A percentile compares a stretch with the other conserved stretches of the same genome.
Evolutionary conservation across 2,888 invertebrate species (phyloP).

Genomic region (Melinaea menophilus): DNA sequence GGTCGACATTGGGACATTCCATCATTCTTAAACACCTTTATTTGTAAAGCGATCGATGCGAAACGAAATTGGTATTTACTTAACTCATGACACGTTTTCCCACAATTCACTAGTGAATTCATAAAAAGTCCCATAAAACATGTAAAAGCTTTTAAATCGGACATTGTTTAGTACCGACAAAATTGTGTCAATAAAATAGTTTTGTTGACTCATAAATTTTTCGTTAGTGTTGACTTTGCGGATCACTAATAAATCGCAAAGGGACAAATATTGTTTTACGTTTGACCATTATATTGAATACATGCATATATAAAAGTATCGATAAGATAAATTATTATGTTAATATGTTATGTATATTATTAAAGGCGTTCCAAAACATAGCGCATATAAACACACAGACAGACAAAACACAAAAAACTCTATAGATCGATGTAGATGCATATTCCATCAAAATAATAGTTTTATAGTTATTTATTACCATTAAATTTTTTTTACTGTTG

Average conservation of each 20-base stretch:
- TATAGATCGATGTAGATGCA: too few species aligned
- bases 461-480: too few species aligned
- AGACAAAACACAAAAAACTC: too few species aligned
- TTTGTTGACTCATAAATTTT: slow-evolving; percentile 39
- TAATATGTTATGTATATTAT: too few species aligned
- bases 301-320: neutral
- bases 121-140: slow-evolving; percentile 8
- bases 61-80: neutral
- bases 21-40: neutral
- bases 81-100: neutral
- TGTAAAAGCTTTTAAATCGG: slow-evolving; percentile 24
- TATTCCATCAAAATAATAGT: too few species aligned
- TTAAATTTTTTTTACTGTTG: too few species aligned
- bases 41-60: neutral
- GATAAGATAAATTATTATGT: neutral
- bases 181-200: slow-evolving; percentile 31
- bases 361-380: too few species aligned
- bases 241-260: slow-evolving; percentile 34
- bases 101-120: neutral
- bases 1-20: too few species aligned
- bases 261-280: slow-evolving; percentile 30
- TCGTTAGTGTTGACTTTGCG: slow-evolving; percentile 35
- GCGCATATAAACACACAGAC: too few species aligned
- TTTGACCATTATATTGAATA: slow-evolving; percentile 14
- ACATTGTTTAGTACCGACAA: slow-evolving; percentile 26